Base-by-base conservation (phyloP, 2,113 vertebrate species). In the Heterotilapia buettikoferi region DNA sequence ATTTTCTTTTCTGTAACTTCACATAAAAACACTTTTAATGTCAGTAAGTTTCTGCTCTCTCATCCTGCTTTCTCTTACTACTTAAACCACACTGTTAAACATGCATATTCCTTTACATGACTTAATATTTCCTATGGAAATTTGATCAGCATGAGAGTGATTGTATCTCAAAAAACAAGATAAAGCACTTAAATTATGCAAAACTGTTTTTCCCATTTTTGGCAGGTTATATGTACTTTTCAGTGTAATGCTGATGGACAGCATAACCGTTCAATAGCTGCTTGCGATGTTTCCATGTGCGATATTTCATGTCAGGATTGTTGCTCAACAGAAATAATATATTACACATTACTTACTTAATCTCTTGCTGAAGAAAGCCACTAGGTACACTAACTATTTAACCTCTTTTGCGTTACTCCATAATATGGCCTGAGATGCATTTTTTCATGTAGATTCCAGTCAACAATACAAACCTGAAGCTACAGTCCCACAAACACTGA, bases 81-180 rank as follows among this genome's bases (percentile, higher is more conserved):
- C 33, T 38, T 12, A n/a, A 36, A 40, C 31, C 31, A 24, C n/a
- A 31, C 53, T 52, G 29, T 85, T 33, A 33, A 61, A 63, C 19
- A 7, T 40, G 43, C 29, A 3, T 19, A 50, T 52, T 78, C 6
- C 2, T 31, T 47, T 76, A 29, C 71, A 76, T 76, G 24, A 16
- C 50, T 36, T 54, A 36, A 66, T 82, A 13, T 90, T 87, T 84
- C 76, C 88, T 78, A 54, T 90, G 88, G 76, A 84, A 84, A 90
- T 61, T 26, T 63, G 29, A 33, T 8, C n/a, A 0, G 7, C 21
- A 36, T 5, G 24, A 78, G 43, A 78, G 0, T 24, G 40, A 31
- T 50, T 19, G 26, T 13, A 78, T 9, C 0, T 82, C 14, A 38
- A 40, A 53, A n/a, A 14, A 9, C 78, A 54, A 47, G 19, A 36